phyloP scores from a whole-genome alignment of 2,113 vertebrate genomes.

The Thymallus thymallus region DNA sequence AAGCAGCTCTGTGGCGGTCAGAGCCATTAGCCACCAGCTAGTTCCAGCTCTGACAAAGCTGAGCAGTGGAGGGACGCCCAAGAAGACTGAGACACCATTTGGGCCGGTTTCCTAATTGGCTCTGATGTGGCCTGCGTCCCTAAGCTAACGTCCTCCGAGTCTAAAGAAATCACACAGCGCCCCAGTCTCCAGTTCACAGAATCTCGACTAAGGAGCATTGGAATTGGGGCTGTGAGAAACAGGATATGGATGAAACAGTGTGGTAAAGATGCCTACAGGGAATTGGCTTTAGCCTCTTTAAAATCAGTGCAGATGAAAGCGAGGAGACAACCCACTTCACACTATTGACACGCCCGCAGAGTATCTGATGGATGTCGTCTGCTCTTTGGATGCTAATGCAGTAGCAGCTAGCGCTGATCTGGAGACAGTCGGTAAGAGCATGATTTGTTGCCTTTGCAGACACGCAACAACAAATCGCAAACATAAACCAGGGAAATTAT shows the following conservation, averaged over 20 bases:
- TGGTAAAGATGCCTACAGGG: too few species aligned
- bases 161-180: constrained; percentile 6
- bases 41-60: constrained; percentile 44
- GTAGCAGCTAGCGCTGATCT: neutral
- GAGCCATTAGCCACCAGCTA: constrained; percentile 53
- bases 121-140: constrained; percentile 21
- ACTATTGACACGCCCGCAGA: neutral
- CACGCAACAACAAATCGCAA: neutral
- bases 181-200: neutral
- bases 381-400: neutral
- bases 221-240: too few species aligned
- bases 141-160: constrained; percentile 28
- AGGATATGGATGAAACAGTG: too few species aligned
- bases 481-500: neutral
- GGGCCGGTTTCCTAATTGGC: constrained; percentile 55
- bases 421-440: too few species aligned
- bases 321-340: too few species aligned
- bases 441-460: neutral
- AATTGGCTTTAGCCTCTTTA: too few species aligned
- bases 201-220: neutral
- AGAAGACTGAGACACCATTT: constrained; percentile 47
- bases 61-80: constrained; percentile 24
- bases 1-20: constrained; percentile 48
- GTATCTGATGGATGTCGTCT: neutral
- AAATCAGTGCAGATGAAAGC: neutral